Conservation (phyloP, 1,140 invertebrate genomes). For the Drosophila lowei region DNA sequence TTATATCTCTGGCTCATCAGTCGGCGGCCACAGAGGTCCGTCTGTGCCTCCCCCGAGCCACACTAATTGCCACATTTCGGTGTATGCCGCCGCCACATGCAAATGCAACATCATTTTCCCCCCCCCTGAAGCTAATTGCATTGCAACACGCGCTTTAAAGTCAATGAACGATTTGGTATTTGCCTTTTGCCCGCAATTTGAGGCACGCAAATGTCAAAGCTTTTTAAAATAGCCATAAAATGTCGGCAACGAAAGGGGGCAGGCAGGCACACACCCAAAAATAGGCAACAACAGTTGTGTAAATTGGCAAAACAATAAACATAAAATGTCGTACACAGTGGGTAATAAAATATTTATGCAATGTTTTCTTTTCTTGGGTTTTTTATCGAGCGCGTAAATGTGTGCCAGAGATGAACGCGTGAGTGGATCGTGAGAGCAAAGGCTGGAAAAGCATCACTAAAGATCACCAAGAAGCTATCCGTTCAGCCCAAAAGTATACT, state of each 20-base stretch:
- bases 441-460: too few species aligned
- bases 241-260: conserved; percentile 9
- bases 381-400: too few species aligned
- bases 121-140: conserved; percentile 60
- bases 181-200: conserved; percentile 8
- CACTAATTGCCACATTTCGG: conserved; percentile 44
- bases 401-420: too few species aligned
- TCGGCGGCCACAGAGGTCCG: neutral
- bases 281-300: conserved; percentile 35
- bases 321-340: conserved; percentile 52
- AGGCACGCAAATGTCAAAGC: conserved; percentile 70
- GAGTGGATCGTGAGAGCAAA: too few species aligned
- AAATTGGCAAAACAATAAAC: conserved; percentile 52
- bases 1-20: conserved; percentile 32
- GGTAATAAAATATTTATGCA: conserved; percentile 36
- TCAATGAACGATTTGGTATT: conserved; percentile 69
- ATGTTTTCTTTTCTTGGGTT: conserved; percentile 19
- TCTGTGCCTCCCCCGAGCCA: neutral
- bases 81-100: conserved; percentile 45
- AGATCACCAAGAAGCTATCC: too few species aligned
- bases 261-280: neutral
- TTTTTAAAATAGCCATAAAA: conserved; percentile 49
- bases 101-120: conserved; percentile 71
- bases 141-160: conserved; percentile 75
- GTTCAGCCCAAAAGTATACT: too few species aligned